Percentiles rank a stretch among this genome's conserved stretches.
phyloP scores from a whole-genome alignment of 2,888 invertebrate genomes.

The Acanthoscelides obtectus region DNA sequence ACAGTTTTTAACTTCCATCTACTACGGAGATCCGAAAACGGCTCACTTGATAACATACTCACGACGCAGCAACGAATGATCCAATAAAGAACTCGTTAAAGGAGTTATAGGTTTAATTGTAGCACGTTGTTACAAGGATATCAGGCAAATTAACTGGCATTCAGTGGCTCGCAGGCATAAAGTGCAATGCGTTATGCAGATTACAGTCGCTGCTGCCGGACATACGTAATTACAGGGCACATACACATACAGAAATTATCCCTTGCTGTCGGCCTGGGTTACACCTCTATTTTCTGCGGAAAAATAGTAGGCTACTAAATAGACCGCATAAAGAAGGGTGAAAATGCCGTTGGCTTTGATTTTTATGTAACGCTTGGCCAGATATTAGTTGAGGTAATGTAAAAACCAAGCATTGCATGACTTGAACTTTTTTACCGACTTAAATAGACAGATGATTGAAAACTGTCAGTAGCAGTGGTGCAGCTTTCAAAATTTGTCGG shows the following conservation, averaged over 20 bases:
- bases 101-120: neutral
- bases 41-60: neutral
- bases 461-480: too few species aligned
- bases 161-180: neutral
- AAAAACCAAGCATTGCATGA: too few species aligned
- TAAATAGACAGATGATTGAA: too few species aligned
- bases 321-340: too few species aligned
- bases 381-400: too few species aligned
- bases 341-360: too few species aligned
- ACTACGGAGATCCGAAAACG: neutral
- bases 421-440: too few species aligned
- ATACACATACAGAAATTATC: neutral
- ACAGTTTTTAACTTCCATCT: neutral
- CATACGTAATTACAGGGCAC: neutral
- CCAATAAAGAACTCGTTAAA: neutral
- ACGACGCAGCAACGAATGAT: neutral
- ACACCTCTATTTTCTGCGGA: neutral
- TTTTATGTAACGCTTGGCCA: too few species aligned
- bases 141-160: neutral
- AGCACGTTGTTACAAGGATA: neutral
- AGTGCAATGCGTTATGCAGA: neutral
- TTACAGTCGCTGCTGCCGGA: neutral
- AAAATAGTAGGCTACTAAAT: too few species aligned
- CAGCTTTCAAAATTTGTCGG: too few species aligned
- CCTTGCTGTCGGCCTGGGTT: neutral